These are phyloP conservation scores for Anthoptus insignis DNA, from an alignment of 2,888 invertebrate species.

Conservation along the genomic window DNA sequence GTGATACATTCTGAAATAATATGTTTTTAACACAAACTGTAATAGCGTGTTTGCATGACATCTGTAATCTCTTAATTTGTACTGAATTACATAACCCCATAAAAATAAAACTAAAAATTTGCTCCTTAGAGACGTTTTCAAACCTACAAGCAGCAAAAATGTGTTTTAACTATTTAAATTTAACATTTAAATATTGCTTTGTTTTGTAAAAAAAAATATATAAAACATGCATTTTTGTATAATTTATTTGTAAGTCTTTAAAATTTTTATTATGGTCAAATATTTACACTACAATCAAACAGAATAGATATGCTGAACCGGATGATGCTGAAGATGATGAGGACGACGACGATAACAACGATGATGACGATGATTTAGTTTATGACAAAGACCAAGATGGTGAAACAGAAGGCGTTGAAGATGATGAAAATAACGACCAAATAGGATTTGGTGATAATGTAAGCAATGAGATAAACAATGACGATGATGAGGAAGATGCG, in stretches of 20 bases:
- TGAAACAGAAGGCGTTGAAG: slow-evolving; percentile 53
- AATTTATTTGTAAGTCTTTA: not conserved
- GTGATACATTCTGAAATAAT: slow-evolving; percentile 20
- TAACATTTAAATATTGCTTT: slow-evolving; percentile 9
- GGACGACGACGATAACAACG: slow-evolving; percentile 53
- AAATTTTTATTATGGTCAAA: slow-evolving; percentile 2
- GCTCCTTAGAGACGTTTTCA: not conserved
- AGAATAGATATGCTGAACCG: slow-evolving; percentile 13
- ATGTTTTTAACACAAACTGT: not conserved
- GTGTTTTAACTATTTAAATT: not conserved
- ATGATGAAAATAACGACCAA: slow-evolving; percentile 55
- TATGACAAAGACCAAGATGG: slow-evolving; percentile 54
- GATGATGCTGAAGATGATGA: slow-evolving; percentile 50
- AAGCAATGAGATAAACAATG: slow-evolving; percentile 32
- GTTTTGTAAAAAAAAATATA: not conserved
- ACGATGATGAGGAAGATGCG: slow-evolving; percentile 50
- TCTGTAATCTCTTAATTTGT: not conserved
- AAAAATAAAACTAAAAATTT: not conserved
- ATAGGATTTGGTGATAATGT: slow-evolving; percentile 53
- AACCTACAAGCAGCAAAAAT: not conserved
- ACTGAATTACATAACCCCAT: not conserved
- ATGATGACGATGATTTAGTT: slow-evolving; percentile 41
- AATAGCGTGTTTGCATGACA: not conserved
- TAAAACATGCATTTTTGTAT: slow-evolving; percentile 10
- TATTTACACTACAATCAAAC: slow-evolving; percentile 19